These are phyloP conservation scores for Apamea sordens DNA, from an alignment of 2,888 invertebrate genomes.

Conservation along the genomic window DNA sequence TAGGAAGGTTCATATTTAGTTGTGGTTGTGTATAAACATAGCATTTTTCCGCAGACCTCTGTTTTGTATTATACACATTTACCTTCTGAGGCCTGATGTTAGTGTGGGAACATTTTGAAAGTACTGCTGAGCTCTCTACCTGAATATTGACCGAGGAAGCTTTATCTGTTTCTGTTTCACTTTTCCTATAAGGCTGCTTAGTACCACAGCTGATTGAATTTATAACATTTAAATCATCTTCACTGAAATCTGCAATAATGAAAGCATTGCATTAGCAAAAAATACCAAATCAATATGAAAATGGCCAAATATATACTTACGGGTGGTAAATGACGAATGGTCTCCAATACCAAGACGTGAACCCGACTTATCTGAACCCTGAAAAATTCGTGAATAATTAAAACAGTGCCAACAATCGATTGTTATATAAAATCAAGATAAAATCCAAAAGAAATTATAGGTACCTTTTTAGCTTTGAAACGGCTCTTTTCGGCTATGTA, in stretches of 20 bases:
- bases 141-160: slow-evolving; percentile 71
- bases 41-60: slow-evolving; percentile 79
- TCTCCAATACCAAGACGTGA: slow-evolving; percentile 84
- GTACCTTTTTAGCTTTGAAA: slow-evolving; percentile 80
- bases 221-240: slow-evolving; percentile 72
- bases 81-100: slow-evolving; percentile 62
- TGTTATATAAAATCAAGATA: background rate
- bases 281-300: slow-evolving; percentile 9
- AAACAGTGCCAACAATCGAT: background rate
- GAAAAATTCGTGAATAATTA: slow-evolving; percentile 54
- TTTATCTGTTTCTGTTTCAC: slow-evolving; percentile 69
- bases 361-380: slow-evolving; percentile 81
- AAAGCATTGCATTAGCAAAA: slow-evolving; percentile 26
- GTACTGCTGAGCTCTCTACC: slow-evolving; percentile 69
- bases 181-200: slow-evolving; percentile 66
- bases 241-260: slow-evolving; percentile 75
- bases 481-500: slow-evolving; percentile 82
- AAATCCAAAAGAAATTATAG: background rate
- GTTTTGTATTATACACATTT: slow-evolving; percentile 73
- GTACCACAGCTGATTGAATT: slow-evolving; percentile 72
- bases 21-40: slow-evolving; percentile 79
- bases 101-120: slow-evolving; percentile 74
- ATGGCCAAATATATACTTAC: slow-evolving; percentile 72
- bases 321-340: slow-evolving; percentile 80
- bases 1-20: slow-evolving; percentile 79